Percentiles rank a stretch among this genome's conserved stretches.
Evolutionary conservation across 2,888 invertebrate genomes (phyloP).

Genomic region (Clitarchus hookeri): DNA sequence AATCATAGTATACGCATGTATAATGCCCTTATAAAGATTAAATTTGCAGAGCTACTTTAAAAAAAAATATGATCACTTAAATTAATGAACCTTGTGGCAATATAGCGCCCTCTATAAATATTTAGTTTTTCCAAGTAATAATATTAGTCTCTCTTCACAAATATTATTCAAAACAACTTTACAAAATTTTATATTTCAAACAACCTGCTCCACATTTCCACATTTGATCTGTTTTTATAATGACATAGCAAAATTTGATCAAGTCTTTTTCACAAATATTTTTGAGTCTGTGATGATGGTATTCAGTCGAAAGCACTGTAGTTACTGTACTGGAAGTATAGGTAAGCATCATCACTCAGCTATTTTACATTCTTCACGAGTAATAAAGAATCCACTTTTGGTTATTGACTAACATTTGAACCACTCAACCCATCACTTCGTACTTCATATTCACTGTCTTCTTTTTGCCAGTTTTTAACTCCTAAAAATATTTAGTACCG

Average conservation of each 20-base stretch:
- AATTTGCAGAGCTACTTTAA: not conserved
- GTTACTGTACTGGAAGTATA: not conserved
- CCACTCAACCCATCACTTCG: too few relatives aligned
- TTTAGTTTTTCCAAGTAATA: not conserved
- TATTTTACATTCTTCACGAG: not conserved
- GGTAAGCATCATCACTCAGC: not conserved
- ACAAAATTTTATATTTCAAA: slow-evolving; percentile 23
- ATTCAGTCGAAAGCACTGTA: not conserved
- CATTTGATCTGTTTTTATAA: slow-evolving; percentile 21
- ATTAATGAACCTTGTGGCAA: not conserved
- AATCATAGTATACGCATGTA: not conserved
- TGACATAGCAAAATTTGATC: not conserved
- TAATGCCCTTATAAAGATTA: not conserved
- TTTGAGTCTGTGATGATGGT: not conserved
- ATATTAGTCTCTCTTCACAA: slow-evolving; percentile 12
- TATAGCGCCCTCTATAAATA: not conserved
- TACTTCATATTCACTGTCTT: too few relatives aligned
- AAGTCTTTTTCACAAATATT: slow-evolving; percentile 19
- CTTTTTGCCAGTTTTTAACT: too few relatives aligned
- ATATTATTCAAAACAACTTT: slow-evolving; percentile 24
- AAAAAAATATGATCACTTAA: not conserved
- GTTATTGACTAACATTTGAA: not conserved
- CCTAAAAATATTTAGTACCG: too few relatives aligned
- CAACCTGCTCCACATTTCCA: slow-evolving; percentile 22
- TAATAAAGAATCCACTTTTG: not conserved